Evolutionary conservation across 2,888 invertebrate species (phyloP).

Genomic region (Platynereis dumerilii): DNA sequence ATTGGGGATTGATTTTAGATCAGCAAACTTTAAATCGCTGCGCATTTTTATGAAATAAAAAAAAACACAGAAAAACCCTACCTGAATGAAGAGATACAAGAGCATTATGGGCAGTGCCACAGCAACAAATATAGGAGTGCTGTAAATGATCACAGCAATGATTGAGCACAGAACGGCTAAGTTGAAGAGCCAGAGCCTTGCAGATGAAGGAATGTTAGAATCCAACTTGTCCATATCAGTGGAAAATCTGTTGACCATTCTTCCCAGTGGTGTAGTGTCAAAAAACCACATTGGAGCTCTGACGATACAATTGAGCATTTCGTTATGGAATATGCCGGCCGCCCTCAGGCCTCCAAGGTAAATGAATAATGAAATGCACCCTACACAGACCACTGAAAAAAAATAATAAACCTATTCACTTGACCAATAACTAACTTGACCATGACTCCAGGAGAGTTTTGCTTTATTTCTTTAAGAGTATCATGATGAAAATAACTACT

Average conservation of each 20-base stretch:
- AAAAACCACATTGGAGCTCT: neutral
- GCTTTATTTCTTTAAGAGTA: too few species aligned
- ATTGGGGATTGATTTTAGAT: too few species aligned
- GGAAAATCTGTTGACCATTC: conserved; percentile 1
- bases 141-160: neutral
- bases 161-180: neutral
- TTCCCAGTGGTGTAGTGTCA: neutral
- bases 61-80: too few species aligned
- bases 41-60: too few species aligned
- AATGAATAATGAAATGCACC: neutral
- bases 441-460: too few species aligned
- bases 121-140: neutral
- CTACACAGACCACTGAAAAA: neutral
- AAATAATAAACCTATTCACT: too few species aligned
- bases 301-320: neutral
- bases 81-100: neutral
- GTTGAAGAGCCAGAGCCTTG: neutral
- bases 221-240: conserved; percentile 5
- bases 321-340: neutral
- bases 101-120: neutral
- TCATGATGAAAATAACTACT: too few species aligned
- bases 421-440: too few species aligned
- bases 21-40: too few species aligned
- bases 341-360: neutral
- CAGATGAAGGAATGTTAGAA: neutral